phyloP scores from a whole-genome alignment of 2,888 invertebrate species.

The Dastarcus helophoroides region DNA sequence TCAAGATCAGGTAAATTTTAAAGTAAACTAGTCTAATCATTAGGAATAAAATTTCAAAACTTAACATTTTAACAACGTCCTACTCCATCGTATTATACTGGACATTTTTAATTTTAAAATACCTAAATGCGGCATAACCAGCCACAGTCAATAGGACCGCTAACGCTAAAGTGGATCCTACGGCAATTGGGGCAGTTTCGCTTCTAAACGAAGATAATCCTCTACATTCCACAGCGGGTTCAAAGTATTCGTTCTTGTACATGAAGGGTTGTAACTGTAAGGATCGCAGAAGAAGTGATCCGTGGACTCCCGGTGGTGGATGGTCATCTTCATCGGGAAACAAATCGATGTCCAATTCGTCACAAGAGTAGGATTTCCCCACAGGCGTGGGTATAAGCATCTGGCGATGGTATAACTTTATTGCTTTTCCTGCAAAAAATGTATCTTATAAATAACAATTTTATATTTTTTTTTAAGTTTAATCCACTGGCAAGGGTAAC shows the following conservation, averaged over 20 bases:
- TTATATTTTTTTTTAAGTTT: too few species aligned
- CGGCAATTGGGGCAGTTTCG: conserved; percentile 74
- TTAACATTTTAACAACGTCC: too few species aligned
- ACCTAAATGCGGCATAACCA: conserved; percentile 76
- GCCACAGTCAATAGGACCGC: conserved; percentile 70
- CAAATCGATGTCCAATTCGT: conserved; percentile 56
- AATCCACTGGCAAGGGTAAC: too few species aligned
- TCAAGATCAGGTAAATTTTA: too few species aligned
- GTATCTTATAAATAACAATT: too few species aligned
- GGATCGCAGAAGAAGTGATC: conserved; percentile 28
- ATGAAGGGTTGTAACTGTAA: conserved; percentile 70
- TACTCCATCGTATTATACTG: conserved; percentile 89
- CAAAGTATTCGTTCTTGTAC: conserved; percentile 66
- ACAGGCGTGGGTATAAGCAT: conserved; percentile 77
- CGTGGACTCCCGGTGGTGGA: conserved; percentile 29
- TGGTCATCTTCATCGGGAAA: conserved; percentile 34
- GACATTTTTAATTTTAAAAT: conserved; percentile 80
- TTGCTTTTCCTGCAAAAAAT: conserved; percentile 23
- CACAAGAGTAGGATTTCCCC: conserved; percentile 72
- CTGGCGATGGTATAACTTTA: conserved; percentile 37
- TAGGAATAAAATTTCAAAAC: too few species aligned
- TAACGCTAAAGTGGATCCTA: conserved; percentile 73
- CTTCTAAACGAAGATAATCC: conserved; percentile 49
- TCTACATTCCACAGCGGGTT: conserved; percentile 56
- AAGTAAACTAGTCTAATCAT: too few species aligned